A percentile compares a stretch with the other conserved stretches of the same genome.
These are phyloP conservation scores for Pelodytes ibericus DNA, from an alignment of 2,797 vertebrate genomes.

Conservation along the genomic window DNA sequence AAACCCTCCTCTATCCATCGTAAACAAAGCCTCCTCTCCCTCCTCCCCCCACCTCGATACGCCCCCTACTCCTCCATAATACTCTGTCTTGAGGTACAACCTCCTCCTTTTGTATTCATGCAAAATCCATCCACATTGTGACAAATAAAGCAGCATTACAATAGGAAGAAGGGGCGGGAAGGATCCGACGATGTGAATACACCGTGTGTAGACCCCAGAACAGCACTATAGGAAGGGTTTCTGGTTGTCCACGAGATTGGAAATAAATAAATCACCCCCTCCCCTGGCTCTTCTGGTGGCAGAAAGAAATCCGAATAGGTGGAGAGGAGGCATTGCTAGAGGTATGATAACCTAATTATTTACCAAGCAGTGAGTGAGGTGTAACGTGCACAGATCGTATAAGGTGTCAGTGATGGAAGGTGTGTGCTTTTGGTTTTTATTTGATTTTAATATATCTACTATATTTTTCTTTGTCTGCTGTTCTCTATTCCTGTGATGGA, in stretches of 20 bases:
- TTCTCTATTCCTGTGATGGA: neutral
- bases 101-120: constrained; percentile 47
- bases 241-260: neutral
- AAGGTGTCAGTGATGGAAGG: constrained; percentile 4
- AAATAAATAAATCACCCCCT: constrained; percentile 31
- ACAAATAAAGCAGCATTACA: constrained; percentile 29
- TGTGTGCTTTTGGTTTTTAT: neutral
- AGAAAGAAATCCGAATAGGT: constrained; percentile 47
- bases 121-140: constrained; percentile 34
- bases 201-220: constrained; percentile 21
- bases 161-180: constrained; percentile 25
- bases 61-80: constrained; percentile 52
- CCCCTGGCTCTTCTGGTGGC: constrained; percentile 33
- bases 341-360: constrained; percentile 50
- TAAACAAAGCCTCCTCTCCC: constrained; percentile 52
- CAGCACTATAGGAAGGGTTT: neutral
- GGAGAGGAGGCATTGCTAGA: constrained; percentile 40
- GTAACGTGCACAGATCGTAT: constrained; percentile 11
- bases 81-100: constrained; percentile 40
- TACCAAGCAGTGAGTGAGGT: constrained; percentile 9
- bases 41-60: constrained; percentile 48
- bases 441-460: too few species aligned
- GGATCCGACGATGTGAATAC: neutral
- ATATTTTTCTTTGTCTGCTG: neutral
- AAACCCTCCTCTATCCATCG: constrained; percentile 36